Evolutionary conservation across 2,797 vertebrate species (phyloP), one percentile per base, ranked within the genome.

Genomic region (Hirundo rustica): DNA sequence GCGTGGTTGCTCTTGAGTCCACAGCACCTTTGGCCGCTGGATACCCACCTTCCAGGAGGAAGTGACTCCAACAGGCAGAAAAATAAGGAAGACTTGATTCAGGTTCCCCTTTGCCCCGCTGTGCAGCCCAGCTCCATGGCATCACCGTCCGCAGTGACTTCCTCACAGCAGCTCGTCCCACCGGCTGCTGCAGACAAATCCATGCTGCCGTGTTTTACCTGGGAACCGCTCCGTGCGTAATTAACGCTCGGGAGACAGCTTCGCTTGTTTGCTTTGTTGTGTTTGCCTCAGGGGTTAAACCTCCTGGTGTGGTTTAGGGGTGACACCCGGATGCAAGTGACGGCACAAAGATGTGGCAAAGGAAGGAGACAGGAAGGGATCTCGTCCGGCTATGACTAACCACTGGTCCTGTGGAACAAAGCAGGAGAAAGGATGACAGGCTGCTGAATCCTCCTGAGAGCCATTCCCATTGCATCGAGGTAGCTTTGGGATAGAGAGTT

Each of bases 241-340:
- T 87, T 84, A 77, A 17, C 1, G 0, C 88, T 72, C 3, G 81
- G 80, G 53, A 95, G 86, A 91, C 88, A 54, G 64, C 95, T 90
- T 92, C 91, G 64, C 90, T 95, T 84, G 82, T 62, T 93, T 85
- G 66, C 62, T 96, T 85, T 70, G 78, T 32, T 61, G 25, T 34
- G 34, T 89, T 95, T 88, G 92, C 93, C 92, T 85, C 89, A 62
- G 89, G 94, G 89, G 94, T 92, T 93, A 95, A 92, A 96, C 51
- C 64, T 96, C 87, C 71, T 68, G 55, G 45, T 74, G 88, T 53
- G 74, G 89, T 93, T 92, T 80, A 95, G 71, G 89, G 88, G 83
- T 20, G 92, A 94, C 93, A 93, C 83, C 92, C n/a, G 26, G 87
- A 96, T 92, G 48, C 73, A 88, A 72, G 51, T 84, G 92, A 93